Percentiles rank a stretch among this genome's conserved stretches.
Evolutionary conservation across 2,797 vertebrate species (phyloP).

Genomic region (Eospalax fontanierii): DNA sequence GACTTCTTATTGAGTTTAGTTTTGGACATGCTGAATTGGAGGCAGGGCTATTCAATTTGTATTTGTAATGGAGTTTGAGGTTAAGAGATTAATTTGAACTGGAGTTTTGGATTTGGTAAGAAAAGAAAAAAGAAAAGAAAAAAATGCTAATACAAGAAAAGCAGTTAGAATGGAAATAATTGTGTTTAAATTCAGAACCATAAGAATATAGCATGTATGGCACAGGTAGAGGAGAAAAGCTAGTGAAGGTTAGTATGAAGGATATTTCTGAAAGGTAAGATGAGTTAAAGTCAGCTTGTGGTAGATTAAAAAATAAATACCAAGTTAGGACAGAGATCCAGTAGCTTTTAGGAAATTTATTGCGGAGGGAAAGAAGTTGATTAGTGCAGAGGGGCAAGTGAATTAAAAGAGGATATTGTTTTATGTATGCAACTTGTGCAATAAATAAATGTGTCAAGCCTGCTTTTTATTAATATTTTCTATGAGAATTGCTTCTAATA

Average conservation of each 20-base stretch:
- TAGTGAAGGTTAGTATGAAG: neutral
- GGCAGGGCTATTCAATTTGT: neutral
- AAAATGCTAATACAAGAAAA: too few relatives aligned
- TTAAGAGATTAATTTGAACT: slow-evolving; percentile 8
- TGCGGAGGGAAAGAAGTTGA: neutral
- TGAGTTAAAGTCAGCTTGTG: neutral
- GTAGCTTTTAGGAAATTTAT: slow-evolving; percentile 47
- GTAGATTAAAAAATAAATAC: slow-evolving; percentile 24
- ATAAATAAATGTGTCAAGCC: slow-evolving; percentile 70
- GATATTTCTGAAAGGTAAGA: neutral
- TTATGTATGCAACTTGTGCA: slow-evolving; percentile 13
- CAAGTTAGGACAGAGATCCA: neutral
- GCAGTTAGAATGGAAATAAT: neutral
- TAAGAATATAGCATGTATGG: neutral
- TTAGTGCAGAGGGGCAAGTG: neutral
- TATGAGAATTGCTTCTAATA: slow-evolving; percentile 81
- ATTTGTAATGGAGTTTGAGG: neutral
- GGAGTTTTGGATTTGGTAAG: slow-evolving; percentile 2
- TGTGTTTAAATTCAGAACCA: neutral
- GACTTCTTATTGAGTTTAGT: neutral
- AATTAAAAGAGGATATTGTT: slow-evolving; percentile 16
- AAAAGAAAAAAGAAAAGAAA: too few relatives aligned
- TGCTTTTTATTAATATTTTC: slow-evolving; percentile 76
- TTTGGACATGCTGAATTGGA: neutral
- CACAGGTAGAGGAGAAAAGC: neutral